Conservation (phyloP, 1,140 invertebrate genomes). For the Anoplophora glabripennis region DNA sequence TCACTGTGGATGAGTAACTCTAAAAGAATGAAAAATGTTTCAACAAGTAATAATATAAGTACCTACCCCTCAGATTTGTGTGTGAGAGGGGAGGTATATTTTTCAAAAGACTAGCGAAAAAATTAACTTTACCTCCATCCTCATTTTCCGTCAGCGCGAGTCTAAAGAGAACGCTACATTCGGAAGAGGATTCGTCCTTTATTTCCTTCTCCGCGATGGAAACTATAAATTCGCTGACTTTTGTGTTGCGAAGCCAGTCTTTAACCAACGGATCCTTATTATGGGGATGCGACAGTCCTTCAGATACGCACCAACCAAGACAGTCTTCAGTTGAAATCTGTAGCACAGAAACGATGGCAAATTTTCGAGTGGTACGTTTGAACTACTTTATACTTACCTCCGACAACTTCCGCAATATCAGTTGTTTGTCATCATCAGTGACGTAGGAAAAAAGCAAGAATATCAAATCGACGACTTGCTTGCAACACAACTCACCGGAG, state of each 20-base stretch:
- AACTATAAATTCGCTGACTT: conserved; percentile 48
- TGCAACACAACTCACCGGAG: conserved; percentile 46
- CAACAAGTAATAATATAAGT: too few relatives aligned
- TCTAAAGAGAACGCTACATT: conserved; percentile 50
- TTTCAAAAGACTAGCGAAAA: conserved; percentile 1
- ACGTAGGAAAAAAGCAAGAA: conserved; percentile 58
- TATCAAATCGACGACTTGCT: conserved; percentile 56
- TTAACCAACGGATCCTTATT: conserved; percentile 51
- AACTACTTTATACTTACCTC: conserved; percentile 44
- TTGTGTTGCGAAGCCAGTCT: conserved; percentile 52
- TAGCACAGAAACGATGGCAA: conserved; percentile 1
- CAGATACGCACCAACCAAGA: conserved; percentile 48
- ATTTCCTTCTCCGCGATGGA: conserved; percentile 48
- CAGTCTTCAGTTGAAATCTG: conserved; percentile 31
- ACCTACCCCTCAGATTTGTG: too few relatives aligned
- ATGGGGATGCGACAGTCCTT: conserved; percentile 52
- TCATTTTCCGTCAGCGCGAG: conserved; percentile 40
- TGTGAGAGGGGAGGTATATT: too few relatives aligned
- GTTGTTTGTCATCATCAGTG: conserved; percentile 49
- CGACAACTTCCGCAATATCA: conserved; percentile 53
- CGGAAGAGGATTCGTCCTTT: conserved; percentile 46
- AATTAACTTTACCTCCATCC: conserved; percentile 32
- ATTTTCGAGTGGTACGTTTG: not conserved
- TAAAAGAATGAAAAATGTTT: too few relatives aligned
- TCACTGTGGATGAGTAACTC: conserved; percentile 53